phyloP scores from a whole-genome alignment of 2,113 vertebrate species.

The Tursiops truncatus region DNA sequence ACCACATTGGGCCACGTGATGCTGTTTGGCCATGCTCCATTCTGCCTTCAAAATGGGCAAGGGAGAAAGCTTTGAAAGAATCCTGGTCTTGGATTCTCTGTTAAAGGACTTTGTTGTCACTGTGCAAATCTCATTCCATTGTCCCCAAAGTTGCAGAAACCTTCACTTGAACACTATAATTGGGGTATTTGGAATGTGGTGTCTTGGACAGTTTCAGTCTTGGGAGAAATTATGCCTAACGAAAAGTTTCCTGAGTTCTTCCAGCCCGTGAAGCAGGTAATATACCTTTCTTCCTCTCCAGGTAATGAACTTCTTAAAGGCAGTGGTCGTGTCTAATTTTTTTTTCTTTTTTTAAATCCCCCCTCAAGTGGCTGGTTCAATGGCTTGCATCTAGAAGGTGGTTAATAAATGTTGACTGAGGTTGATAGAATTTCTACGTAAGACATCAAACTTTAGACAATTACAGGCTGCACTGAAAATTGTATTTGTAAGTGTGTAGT shows the following conservation, averaged over 20 bases:
- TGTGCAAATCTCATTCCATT: neutral
- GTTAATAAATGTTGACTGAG: neutral
- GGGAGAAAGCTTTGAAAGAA: neutral
- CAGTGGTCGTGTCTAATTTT: neutral
- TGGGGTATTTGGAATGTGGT: neutral
- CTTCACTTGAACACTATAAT: neutral
- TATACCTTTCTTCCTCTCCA: neutral
- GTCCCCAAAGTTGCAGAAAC: neutral
- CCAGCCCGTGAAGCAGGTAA: neutral
- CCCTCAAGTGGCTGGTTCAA: neutral
- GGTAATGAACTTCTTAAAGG: neutral
- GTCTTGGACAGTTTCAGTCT: neutral
- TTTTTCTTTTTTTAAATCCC: neutral
- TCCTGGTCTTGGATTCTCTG: neutral
- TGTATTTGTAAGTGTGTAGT: neutral
- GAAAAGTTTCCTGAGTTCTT: neutral
- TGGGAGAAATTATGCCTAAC: neutral
- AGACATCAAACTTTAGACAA: neutral
- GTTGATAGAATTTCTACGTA: neutral
- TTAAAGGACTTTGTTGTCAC: neutral
- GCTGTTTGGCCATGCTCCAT: accelerated
- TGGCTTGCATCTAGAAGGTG: neutral
- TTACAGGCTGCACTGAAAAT: accelerated
- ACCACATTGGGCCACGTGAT: accelerated
- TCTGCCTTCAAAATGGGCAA: neutral